phyloP scores from a whole-genome alignment of 53 echinoderm and acorn worm genomes.

The Stichopus horrens region DNA sequence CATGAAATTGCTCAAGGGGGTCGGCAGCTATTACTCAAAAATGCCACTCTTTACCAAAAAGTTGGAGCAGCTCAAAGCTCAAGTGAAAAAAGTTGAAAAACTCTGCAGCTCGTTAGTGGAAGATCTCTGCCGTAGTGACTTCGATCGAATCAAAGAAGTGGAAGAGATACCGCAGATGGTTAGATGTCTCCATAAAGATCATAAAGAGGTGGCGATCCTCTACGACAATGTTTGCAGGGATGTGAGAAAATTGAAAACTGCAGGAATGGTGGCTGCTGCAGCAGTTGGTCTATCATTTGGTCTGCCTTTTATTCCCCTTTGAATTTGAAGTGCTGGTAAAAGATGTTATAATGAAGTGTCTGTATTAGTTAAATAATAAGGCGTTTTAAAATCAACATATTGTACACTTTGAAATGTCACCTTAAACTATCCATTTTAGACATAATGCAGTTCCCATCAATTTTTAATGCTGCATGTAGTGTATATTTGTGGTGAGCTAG shows the following conservation, averaged over 20 bases:
- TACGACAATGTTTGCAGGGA: slow-evolving; percentile 1
- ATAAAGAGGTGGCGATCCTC: not conserved
- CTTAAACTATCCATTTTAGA: too few relatives aligned
- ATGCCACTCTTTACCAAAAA: slow-evolving; percentile 19
- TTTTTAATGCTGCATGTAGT: too few relatives aligned
- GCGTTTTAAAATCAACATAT: too few relatives aligned
- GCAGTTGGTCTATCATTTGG: slow-evolving; percentile 37
- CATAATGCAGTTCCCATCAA: too few relatives aligned
- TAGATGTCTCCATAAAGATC: not conserved
- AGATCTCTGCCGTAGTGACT: slow-evolving; percentile 24
- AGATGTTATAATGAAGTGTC: too few relatives aligned
- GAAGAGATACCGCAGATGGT: not conserved
- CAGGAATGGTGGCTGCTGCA: slow-evolving; percentile 15
- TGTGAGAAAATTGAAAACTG: not conserved
- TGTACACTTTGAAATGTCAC: too few relatives aligned
- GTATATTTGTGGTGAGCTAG: too few relatives aligned
- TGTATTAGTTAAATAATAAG: too few relatives aligned
- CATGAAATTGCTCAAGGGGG: not conserved
- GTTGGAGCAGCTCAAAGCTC: not conserved
- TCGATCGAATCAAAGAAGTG: slow-evolving; percentile 15
- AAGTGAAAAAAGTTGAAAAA: not conserved
- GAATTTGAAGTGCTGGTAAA: not conserved
- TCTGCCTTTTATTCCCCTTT: slow-evolving; percentile 14
- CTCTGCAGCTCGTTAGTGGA: slow-evolving; percentile 21
- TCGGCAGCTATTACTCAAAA: slow-evolving; percentile 20